Conservation (phyloP, 2,113 vertebrate species). For the Cyprinodon variegatus region DNA sequence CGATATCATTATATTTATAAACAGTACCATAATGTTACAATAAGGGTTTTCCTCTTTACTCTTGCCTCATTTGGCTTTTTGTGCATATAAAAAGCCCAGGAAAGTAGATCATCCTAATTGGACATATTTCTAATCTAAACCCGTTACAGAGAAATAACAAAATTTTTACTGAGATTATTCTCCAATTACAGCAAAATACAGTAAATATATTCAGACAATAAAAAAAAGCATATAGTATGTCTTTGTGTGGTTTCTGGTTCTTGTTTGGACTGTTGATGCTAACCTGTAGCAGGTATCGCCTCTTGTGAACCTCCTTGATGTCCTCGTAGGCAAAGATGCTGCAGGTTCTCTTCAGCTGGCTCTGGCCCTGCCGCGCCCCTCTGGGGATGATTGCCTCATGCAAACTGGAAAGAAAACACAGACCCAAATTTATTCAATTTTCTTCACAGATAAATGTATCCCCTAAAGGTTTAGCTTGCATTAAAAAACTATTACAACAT, state of each 20-base stretch:
- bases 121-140: background rate
- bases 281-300: constrained; percentile 96
- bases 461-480: background rate
- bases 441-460: background rate
- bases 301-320: constrained; percentile 98
- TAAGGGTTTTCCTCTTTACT: no score
- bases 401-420: constrained; percentile 78
- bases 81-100: no score
- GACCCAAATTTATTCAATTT: background rate
- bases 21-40: background rate
- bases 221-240: background rate
- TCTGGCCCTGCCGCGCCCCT: constrained; percentile 94
- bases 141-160: background rate
- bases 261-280: background rate
- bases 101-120: background rate
- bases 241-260: background rate
- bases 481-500: background rate
- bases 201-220: no score
- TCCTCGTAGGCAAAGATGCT: constrained; percentile 99
- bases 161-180: background rate
- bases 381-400: constrained; percentile 97
- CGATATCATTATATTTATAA: background rate
- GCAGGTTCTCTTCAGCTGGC: constrained; percentile 94
- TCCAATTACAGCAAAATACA: background rate
- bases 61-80: no score